A percentile compares a stretch with the other conserved stretches of the same genome.
These are phyloP conservation scores for Barnardius zonarius DNA, from an alignment of 2,113 vertebrate genomes.

Conservation along the genomic window DNA sequence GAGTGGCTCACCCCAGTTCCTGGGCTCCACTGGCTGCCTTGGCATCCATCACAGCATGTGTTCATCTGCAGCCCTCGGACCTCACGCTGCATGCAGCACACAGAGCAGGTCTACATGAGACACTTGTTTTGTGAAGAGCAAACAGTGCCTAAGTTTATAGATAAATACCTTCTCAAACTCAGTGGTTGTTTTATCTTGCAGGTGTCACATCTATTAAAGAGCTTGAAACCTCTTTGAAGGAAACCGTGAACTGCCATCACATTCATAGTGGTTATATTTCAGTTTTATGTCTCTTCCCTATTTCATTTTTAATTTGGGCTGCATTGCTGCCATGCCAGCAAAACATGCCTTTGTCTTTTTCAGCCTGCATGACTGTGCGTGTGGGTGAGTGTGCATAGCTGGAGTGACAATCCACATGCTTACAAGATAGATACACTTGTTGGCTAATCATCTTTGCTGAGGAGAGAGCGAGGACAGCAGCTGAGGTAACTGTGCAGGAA, in stretches of 20 bases:
- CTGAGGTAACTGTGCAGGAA: conserved; percentile 16
- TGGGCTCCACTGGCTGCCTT: neutral
- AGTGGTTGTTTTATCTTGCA: neutral
- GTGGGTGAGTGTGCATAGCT: neutral
- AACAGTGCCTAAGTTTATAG: neutral
- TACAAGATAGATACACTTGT: neutral
- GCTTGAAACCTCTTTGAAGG: neutral
- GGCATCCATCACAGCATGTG: neutral
- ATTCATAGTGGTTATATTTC: neutral
- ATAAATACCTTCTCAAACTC: neutral
- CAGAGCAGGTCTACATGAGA: neutral
- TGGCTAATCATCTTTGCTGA: neutral
- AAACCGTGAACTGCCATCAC: neutral
- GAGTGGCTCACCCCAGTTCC: neutral
- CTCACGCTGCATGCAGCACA: neutral
- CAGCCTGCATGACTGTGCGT: neutral
- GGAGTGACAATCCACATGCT: neutral
- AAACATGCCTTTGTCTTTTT: conserved; percentile 18
- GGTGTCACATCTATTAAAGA: neutral
- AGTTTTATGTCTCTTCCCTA: neutral
- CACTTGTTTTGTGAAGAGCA: neutral
- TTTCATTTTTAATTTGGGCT: conserved; percentile 34
- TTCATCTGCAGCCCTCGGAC: accelerated
- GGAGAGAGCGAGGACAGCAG: neutral
- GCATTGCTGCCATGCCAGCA: conserved; percentile 5